phyloP scores from a whole-genome alignment of 2,113 vertebrate species.

The Struthio camelus region DNA sequence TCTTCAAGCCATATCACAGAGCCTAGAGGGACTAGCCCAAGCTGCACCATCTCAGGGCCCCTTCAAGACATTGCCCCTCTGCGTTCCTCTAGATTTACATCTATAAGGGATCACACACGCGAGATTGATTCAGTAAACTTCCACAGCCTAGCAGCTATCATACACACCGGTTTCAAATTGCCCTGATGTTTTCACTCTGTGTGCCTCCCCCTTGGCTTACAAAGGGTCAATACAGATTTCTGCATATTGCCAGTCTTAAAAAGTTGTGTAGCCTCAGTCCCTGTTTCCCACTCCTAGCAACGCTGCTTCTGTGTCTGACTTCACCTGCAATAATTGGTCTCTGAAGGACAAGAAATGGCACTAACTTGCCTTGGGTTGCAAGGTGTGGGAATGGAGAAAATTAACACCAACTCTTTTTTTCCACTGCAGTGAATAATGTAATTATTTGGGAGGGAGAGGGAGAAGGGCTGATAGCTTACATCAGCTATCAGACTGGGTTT shows the following conservation, averaged over 20 bases:
- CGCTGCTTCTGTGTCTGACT: slow-evolving; percentile 68
- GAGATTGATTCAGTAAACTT: not conserved
- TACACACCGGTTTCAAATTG: accelerated
- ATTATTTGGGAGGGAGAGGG: slow-evolving; percentile 8
- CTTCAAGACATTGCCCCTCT: not conserved
- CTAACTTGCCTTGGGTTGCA: not conserved
- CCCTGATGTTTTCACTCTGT: not conserved
- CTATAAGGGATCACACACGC: accelerated
- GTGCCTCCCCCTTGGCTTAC: not conserved
- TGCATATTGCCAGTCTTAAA: not conserved
- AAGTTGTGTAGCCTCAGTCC: not conserved
- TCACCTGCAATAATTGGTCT: slow-evolving; percentile 83
- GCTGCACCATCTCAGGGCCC: not conserved
- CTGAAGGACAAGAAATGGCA: slow-evolving; percentile 53
- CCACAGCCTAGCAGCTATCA: not conserved
- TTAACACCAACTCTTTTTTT: slow-evolving; percentile 4
- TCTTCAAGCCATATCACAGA: not conserved
- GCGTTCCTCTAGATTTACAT: not conserved
- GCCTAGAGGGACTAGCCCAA: not conserved
- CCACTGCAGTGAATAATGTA: slow-evolving; percentile 24
- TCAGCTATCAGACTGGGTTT: not conserved
- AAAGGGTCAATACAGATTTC: not conserved
- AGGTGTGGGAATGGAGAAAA: slow-evolving; percentile 30
- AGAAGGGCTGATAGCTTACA: not conserved
- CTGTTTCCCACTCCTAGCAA: slow-evolving; percentile 71